Evolutionary conservation across 2,797 vertebrate species (phyloP).

Genomic region (Pteropus rufus): DNA sequence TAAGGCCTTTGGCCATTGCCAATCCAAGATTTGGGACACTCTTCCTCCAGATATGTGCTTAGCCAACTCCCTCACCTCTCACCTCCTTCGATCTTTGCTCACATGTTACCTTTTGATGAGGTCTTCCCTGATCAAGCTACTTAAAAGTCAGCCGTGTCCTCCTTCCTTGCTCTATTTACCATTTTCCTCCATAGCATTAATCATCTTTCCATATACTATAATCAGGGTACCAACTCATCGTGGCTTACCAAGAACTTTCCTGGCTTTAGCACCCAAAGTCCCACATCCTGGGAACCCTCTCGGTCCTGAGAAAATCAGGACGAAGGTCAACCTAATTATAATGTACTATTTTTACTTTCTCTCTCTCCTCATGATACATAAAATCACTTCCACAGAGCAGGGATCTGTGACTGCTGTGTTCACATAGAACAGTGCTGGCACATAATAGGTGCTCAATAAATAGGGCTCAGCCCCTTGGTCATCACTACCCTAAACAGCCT

Average conservation of each 20-base stretch:
- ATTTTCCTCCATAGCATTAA: not conserved
- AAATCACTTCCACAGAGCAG: not conserved
- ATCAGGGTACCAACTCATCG: not conserved
- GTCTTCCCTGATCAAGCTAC: not conserved
- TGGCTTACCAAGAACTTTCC: not conserved
- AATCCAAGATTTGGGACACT: not conserved
- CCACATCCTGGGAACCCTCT: not conserved
- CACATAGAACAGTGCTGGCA: not conserved
- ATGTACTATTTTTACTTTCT: not conserved
- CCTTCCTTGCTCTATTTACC: not conserved
- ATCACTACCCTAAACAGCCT: not conserved
- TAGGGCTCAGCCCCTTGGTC: not conserved
- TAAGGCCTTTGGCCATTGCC: not conserved
- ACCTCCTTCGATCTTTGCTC: not conserved
- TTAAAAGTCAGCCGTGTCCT: not conserved
- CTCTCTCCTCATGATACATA: not conserved
- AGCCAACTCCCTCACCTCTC: not conserved
- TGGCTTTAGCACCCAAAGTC: not conserved
- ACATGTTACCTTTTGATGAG: not conserved
- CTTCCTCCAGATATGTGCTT: not conserved
- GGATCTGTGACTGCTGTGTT: not conserved
- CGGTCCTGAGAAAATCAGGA: not conserved
- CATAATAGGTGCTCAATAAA: not conserved
- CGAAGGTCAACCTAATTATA: not conserved
- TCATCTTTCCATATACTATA: not conserved